Evolutionary conservation across 2,888 invertebrate species (phyloP), one percentile per base, ranked within the genome.

Genomic region (Ophion slaviceki): DNA sequence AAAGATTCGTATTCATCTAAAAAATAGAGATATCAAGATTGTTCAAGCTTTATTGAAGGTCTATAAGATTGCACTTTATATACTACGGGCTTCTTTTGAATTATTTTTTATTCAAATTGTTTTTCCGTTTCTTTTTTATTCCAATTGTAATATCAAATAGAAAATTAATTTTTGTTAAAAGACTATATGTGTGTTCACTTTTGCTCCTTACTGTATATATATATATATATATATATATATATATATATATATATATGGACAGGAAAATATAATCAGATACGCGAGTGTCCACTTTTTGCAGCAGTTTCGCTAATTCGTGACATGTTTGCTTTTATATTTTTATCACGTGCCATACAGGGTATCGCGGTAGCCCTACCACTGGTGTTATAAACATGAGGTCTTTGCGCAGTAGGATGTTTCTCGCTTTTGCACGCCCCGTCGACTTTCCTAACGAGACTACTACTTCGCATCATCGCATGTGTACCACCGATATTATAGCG

Each of bases 381-480:
- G 36, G 28, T 68, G 68, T 67, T 57, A 20, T 61, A 68, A 45
- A 67, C 20, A 62, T 14, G 28, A 53, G 71, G 66, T 72, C 68
- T 71, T 79, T 68, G 40, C 61, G 47, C 83, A 53, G 66, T 72
- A 80, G 66, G 76, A 80, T 80, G 80, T 72, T 75, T 80, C 61
- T 77, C 53, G 62, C 71, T 70, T 80, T 70, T 62, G 40, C 80
- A 84, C 80, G 84, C 80, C 80, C 71, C 80, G 80, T 84, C 84
- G 77, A 80, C 61, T 80, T 77, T 80, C 76, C 71, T 77, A 80
- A 84, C 84, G 84, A 84, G 76, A 76, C 84, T 77, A 64, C 61
- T 47, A 47, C 2, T 47, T 14, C 47, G 47, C 47, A 47, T 47
- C 47, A 47, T 47, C 47, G 24, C 24, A 24, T 80, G 28, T 64